Evolutionary conservation across 2,797 vertebrate genomes (phyloP).

Genomic region (Danionella dracula): DNA sequence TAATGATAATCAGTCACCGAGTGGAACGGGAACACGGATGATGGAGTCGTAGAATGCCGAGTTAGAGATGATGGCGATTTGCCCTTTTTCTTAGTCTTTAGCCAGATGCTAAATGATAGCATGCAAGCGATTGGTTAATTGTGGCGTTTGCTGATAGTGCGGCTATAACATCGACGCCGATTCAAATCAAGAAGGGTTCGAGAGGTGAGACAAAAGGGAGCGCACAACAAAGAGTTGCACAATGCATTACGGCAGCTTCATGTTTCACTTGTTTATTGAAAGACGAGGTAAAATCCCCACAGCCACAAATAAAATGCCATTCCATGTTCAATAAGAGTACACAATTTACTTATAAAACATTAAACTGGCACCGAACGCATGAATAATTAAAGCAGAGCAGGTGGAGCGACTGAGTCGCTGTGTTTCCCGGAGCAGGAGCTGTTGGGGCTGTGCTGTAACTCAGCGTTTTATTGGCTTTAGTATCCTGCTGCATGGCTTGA

Average conservation of each 20-base stretch:
- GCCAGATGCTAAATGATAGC: constrained; percentile 65
- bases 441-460: constrained; percentile 77
- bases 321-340: constrained; percentile 58
- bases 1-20: constrained; percentile 78
- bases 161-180: constrained; percentile 38
- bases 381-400: constrained; percentile 85
- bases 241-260: constrained; percentile 36
- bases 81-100: constrained; percentile 60
- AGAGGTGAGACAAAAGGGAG: no score
- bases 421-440: constrained; percentile 67
- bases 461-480: constrained; percentile 46
- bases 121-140: constrained; percentile 50
- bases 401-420: constrained; percentile 75
- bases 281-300: constrained; percentile 46
- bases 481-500: background rate
- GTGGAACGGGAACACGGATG: constrained; percentile 63
- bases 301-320: constrained; percentile 44
- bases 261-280: constrained; percentile 47
- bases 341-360: constrained; percentile 86
- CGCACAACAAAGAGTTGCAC: constrained; percentile 45
- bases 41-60: constrained; percentile 53
- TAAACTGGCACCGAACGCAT: constrained; percentile 71
- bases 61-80: constrained; percentile 25
- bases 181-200: no score
- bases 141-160: constrained; percentile 49